Conservation (phyloP, 2,888 invertebrate species). For the Meiosimyza platycephala region DNA sequence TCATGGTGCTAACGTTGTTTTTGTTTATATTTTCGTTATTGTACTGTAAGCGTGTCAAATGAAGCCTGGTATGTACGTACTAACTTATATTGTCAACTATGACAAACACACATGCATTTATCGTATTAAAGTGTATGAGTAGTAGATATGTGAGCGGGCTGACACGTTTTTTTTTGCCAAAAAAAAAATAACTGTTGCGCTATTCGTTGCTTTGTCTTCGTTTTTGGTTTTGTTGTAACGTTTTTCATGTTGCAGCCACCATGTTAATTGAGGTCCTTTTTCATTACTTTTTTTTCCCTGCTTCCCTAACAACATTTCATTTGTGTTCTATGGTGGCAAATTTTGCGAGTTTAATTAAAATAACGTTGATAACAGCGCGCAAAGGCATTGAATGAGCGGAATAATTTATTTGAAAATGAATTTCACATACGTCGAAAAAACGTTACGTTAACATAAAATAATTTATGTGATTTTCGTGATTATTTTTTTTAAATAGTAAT, state of each 20-base stretch:
- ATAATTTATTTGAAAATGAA: slow-evolving; percentile 54
- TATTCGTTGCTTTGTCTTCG: slow-evolving; percentile 21
- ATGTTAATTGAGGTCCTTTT: slow-evolving; percentile 36
- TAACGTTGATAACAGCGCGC: slow-evolving; percentile 59
- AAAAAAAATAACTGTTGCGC: no score
- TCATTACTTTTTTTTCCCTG: slow-evolving; percentile 45
- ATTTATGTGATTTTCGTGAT: no score
- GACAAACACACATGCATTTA: background rate
- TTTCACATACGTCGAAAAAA: background rate
- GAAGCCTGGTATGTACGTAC: background rate
- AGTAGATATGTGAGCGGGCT: no score
- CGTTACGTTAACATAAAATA: background rate
- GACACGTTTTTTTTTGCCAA: no score
- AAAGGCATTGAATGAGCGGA: slow-evolving; percentile 57
- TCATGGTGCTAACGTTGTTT: slow-evolving; percentile 26
- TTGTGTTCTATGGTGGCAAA: slow-evolving; percentile 36
- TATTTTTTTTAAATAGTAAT: no score
- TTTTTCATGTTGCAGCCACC: slow-evolving; percentile 12
- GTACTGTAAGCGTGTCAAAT: no score
- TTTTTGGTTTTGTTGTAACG: slow-evolving; percentile 17
- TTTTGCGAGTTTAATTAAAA: slow-evolving; percentile 61
- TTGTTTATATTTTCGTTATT: background rate
- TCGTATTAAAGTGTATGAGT: no score
- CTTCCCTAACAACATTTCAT: slow-evolving; percentile 49
- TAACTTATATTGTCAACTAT: background rate